Conservation (phyloP, 2,888 invertebrate genomes). For the Clunio marinus region DNA sequence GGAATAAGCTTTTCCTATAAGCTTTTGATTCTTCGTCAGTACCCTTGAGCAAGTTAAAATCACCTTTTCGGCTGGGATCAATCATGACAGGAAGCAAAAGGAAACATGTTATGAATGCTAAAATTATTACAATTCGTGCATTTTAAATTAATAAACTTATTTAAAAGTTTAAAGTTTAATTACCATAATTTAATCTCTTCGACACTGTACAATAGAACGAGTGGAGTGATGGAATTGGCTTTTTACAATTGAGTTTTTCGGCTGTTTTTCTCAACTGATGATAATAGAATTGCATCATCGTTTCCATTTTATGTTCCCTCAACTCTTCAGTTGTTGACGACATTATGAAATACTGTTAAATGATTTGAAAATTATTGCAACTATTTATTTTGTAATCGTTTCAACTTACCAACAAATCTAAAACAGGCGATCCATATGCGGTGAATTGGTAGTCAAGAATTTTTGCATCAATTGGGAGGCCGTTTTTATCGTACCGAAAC, state of each 20-base stretch:
- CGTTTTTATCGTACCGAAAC: slow-evolving; percentile 2
- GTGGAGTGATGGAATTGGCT: slow-evolving; percentile 22
- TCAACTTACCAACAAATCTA: slow-evolving; percentile 24
- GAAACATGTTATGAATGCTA: slow-evolving; percentile 19
- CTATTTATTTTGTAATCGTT: not conserved
- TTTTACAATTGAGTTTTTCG: not conserved
- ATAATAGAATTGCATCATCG: slow-evolving; percentile 25
- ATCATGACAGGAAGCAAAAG: slow-evolving; percentile 12
- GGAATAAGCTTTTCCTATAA: slow-evolving; percentile 2
- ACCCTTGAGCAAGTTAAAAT: slow-evolving; percentile 12
- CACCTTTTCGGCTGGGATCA: not conserved
- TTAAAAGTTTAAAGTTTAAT: not conserved
- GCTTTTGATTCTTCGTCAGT: not conserved
- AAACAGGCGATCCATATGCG: slow-evolving; percentile 15
- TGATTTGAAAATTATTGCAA: not conserved
- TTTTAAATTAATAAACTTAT: not conserved
- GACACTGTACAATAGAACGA: slow-evolving; percentile 1
- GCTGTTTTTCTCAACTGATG: slow-evolving; percentile 15
- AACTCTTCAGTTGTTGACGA: slow-evolving; percentile 13
- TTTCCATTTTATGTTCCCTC: slow-evolving; percentile 16
- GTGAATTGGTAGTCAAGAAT: slow-evolving; percentile 27
- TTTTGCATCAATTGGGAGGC: not conserved
- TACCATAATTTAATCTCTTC: slow-evolving; percentile 29
- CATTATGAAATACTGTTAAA: slow-evolving; percentile 22
- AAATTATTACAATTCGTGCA: not conserved